A percentile compares a stretch with the other conserved stretches of the same genome.
These are phyloP conservation scores for Chelonus insularis DNA, from an alignment of 1,140 invertebrate genomes.

Conservation along the genomic window DNA sequence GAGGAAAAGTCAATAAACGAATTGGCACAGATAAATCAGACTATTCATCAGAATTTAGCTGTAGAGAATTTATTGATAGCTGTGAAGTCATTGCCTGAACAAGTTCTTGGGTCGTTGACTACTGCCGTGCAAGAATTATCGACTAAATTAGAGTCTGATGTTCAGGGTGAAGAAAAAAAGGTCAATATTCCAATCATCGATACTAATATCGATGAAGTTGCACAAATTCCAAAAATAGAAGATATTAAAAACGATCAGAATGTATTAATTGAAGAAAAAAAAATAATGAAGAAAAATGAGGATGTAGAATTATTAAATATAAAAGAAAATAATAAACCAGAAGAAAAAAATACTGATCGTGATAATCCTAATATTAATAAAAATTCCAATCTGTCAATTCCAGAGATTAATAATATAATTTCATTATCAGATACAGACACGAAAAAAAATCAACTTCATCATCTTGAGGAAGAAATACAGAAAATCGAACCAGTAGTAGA, in stretches of 20 bases:
- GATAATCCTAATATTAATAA: too few relatives aligned
- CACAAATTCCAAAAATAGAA: neutral
- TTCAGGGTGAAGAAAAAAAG: slow-evolving; percentile 38
- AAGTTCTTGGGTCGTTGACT: slow-evolving; percentile 47
- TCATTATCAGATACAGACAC: too few relatives aligned
- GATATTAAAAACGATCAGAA: neutral
- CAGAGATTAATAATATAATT: too few relatives aligned
- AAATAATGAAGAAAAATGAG: neutral
- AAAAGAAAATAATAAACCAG: too few relatives aligned
- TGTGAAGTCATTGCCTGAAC: slow-evolving; percentile 51
- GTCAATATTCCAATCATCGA: slow-evolving; percentile 32
- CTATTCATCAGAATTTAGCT: slow-evolving; percentile 21
- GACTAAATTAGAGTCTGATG: slow-evolving; percentile 30
- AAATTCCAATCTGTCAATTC: too few relatives aligned
- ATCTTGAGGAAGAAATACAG: too few relatives aligned
- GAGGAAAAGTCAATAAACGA: neutral
- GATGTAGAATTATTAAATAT: too few relatives aligned
- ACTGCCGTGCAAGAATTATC: slow-evolving; percentile 46
- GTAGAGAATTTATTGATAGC: slow-evolving; percentile 48
- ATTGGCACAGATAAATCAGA: neutral
- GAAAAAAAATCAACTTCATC: too few relatives aligned
- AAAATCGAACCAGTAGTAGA: too few relatives aligned
- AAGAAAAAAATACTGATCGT: too few relatives aligned
- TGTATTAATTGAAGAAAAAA: neutral
- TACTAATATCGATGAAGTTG: neutral